Evolutionary conservation across 2,797 vertebrate species (phyloP).

Genomic region (Propithecus deckenii): DNA sequence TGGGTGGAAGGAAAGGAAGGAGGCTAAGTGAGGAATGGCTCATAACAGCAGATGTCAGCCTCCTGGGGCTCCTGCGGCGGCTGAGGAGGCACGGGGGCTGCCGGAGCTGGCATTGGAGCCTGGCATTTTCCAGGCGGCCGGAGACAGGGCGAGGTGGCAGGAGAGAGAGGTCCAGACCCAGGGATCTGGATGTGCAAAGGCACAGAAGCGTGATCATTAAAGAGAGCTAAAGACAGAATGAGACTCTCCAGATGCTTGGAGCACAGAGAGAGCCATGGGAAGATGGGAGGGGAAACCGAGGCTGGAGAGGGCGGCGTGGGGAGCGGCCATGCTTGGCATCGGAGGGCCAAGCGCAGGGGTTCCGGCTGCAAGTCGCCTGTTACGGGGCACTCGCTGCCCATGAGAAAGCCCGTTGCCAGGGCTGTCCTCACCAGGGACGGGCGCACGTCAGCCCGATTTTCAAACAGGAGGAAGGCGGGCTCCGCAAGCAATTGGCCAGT

Average conservation of each 20-base stretch:
- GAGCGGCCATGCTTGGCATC: not conserved
- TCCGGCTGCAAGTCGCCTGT: fast-evolving
- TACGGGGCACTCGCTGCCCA: fast-evolving
- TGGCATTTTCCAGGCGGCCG: not conserved
- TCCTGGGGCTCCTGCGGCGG: not conserved
- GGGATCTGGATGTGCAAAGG: not conserved
- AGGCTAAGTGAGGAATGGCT: not conserved
- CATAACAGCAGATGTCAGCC: not conserved
- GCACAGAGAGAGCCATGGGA: not conserved
- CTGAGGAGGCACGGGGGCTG: not conserved
- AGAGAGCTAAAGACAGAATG: not conserved
- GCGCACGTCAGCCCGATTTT: not conserved
- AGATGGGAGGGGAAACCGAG: not conserved
- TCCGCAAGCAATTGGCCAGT: not conserved
- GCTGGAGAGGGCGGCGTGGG: not conserved
- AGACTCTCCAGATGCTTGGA: not conserved
- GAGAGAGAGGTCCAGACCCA: not conserved
- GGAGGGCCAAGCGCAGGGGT: too few relatives aligned
- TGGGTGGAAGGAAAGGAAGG: not conserved
- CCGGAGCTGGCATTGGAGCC: not conserved
- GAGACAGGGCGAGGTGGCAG: not conserved
- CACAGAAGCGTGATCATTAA: not conserved
- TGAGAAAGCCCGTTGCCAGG: not conserved
- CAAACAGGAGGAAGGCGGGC: not conserved
- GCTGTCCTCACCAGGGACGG: not conserved